These are phyloP conservation scores for Tetragonisca angustula DNA, from an alignment of 2,888 invertebrate species.

Conservation along the genomic window DNA sequence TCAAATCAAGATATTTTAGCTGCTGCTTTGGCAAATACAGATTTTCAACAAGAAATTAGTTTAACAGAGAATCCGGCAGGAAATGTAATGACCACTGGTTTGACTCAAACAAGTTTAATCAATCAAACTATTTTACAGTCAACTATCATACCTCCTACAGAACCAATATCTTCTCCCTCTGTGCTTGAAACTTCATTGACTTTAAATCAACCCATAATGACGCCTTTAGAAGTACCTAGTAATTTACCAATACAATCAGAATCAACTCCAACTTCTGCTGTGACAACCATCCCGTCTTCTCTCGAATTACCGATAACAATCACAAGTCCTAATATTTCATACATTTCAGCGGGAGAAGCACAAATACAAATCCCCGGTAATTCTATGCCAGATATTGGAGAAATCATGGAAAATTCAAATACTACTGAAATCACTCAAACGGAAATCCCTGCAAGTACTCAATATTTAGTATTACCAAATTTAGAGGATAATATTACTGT, in stretches of 20 bases:
- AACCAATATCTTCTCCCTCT: constrained; percentile 86
- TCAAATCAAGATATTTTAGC: constrained; percentile 90
- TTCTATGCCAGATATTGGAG: constrained; percentile 80
- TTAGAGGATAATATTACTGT: constrained; percentile 72
- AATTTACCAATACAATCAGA: constrained; percentile 83
- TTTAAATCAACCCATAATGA: constrained; percentile 93
- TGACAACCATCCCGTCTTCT: constrained; percentile 87
- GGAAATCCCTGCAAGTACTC: constrained; percentile 73
- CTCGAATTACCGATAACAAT: constrained; percentile 91
- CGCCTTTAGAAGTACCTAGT: constrained; percentile 90
- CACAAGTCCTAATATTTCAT: constrained; percentile 89
- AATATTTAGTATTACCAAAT: constrained; percentile 76
- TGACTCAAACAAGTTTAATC: constrained; percentile 86
- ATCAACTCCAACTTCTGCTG: constrained; percentile 79
- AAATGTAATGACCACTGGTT: constrained; percentile 81
- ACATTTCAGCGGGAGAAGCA: constrained; percentile 72
- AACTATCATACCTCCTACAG: constrained; percentile 85
- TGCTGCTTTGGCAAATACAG: constrained; percentile 90
- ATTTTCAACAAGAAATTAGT: constrained; percentile 87
- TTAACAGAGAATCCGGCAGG: constrained; percentile 82
- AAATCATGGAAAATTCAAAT: constrained; percentile 73
- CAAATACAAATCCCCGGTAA: constrained; percentile 76
- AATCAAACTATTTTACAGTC: constrained; percentile 85
- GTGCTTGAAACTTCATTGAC: constrained; percentile 91
- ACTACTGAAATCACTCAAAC: constrained; percentile 58